Evolutionary conservation across 23 tunicate species (phyloP), one percentile per base, ranked within the genome.

Genomic region (Diplosoma virens): DNA sequence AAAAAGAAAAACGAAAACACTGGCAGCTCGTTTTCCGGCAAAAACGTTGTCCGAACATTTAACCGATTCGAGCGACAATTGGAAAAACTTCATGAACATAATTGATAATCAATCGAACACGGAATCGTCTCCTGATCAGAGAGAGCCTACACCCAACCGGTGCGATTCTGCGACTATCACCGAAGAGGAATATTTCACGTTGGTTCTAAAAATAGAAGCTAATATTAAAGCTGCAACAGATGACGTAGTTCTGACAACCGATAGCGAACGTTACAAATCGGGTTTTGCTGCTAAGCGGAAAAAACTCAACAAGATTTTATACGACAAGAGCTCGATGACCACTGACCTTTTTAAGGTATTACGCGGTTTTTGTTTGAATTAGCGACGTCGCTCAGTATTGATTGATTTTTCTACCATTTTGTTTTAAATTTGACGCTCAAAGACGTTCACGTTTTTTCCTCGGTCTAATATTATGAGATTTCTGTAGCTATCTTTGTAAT

Each of bases 291-390:
- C 2, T 9, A 35, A 36, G 21, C 52, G 7, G 7, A 36, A 16
- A 3, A 67, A 67, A 23, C 25, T 67, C 5, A 34, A 16, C 52
- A 67, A 67, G 27, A 6, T 25, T 3, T 34, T 37, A 29, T 67
- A 35, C 27, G 84, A 80, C 68, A 80, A 80, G 68, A 68, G 84
- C 74, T 53, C 84, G 1, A 32, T 68, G 2, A 80, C 84, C 18
- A 50, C 54, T 7, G 76, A 67, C 31, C n/a, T n/a, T n/a, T n/a
- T n/a, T n/a, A n/a, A n/a, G n/a, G n/a, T n/a, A n/a, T n/a, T n/a
- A n/a, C n/a, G n/a, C n/a, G n/a, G n/a, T n/a, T n/a, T n/a, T n/a
- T n/a, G n/a, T n/a, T n/a, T n/a, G n/a, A n/a, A n/a, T n/a, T n/a
- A n/a, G n/a, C n/a, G n/a, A n/a, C n/a, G n/a, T n/a, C n/a, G n/a